These are phyloP conservation scores for Tyria jacobaeae DNA, from an alignment of 2,888 invertebrate genomes.

Conservation along the genomic window DNA sequence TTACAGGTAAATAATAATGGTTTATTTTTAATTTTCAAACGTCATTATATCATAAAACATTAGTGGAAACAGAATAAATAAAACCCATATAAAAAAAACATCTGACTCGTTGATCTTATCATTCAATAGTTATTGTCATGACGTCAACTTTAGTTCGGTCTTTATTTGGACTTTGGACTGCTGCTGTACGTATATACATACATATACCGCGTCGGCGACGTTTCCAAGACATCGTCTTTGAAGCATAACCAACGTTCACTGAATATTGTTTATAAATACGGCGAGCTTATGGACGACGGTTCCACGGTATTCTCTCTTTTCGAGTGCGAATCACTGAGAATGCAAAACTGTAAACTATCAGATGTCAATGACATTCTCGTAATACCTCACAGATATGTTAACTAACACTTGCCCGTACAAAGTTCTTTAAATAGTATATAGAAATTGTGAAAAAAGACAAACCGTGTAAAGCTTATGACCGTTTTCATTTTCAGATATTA, in stretches of 20 bases:
- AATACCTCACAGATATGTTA: conserved; percentile 22
- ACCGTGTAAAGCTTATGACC: too few species aligned
- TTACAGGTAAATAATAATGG: not conserved
- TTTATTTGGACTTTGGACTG: conserved; percentile 14
- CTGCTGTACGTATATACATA: too few species aligned
- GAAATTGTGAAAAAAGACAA: too few species aligned
- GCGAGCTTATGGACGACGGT: conserved; percentile 38
- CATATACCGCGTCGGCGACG: conserved; percentile 10
- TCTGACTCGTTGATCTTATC: conserved; percentile 16
- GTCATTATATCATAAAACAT: not conserved
- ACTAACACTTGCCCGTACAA: conserved; percentile 27
- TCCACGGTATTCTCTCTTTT: conserved; percentile 31
- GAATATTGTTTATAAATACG: conserved; percentile 72
- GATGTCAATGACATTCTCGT: conserved; percentile 59
- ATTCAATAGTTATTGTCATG: conserved; percentile 17
- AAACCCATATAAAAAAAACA: conserved; percentile 3
- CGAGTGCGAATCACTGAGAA: conserved; percentile 55
- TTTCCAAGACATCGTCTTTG: conserved; percentile 57
- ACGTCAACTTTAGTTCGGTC: conserved; percentile 14
- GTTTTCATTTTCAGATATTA: too few species aligned
- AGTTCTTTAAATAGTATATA: conserved; percentile 19
- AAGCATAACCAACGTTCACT: conserved; percentile 59
- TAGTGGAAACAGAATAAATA: not conserved
- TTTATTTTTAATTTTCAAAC: too few species aligned
- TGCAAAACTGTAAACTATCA: conserved; percentile 46